These are phyloP conservation scores for Holothuria glaberrima DNA, from an alignment of 35 echinoderm and acorn worm species.

Conservation along the genomic window DNA sequence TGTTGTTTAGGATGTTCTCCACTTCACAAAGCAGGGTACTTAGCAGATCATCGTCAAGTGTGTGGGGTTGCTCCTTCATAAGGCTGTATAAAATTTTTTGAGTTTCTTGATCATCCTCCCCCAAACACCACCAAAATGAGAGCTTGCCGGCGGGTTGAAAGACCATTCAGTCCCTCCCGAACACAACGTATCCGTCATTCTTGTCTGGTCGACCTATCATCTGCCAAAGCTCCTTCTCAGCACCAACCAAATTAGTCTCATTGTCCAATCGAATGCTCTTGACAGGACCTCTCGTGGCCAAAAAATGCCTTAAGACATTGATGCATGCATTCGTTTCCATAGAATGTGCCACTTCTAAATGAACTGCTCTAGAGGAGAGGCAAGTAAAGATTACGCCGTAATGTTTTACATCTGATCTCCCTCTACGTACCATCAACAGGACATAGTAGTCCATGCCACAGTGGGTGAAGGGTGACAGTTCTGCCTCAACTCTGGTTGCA, in stretches of 20 bases:
- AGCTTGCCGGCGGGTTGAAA: constrained; percentile 61
- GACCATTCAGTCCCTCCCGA: constrained; percentile 35
- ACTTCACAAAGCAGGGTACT: constrained; percentile 1
- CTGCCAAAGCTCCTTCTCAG: constrained; percentile 57
- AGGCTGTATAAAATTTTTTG: constrained; percentile 49
- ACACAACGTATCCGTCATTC: constrained; percentile 32
- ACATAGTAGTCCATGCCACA: constrained; percentile 73
- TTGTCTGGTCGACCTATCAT: constrained; percentile 46
- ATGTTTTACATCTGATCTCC: constrained; percentile 59
- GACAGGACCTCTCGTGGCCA: constrained; percentile 55
- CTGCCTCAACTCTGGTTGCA: constrained; percentile 36
- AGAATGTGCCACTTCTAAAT: constrained; percentile 56
- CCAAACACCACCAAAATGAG: constrained; percentile 61
- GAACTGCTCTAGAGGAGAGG: constrained; percentile 51
- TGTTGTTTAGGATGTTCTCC: constrained; percentile 21
- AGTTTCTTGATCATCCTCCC: constrained; percentile 38
- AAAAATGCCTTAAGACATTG: constrained; percentile 23
- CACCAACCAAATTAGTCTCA: constrained; percentile 68
- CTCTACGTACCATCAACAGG: constrained; percentile 57
- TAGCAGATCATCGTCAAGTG: constrained; percentile 17
- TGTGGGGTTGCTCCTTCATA: neutral
- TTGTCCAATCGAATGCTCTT: constrained; percentile 60
- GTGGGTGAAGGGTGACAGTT: constrained; percentile 54
- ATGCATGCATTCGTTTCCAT: constrained; percentile 63
- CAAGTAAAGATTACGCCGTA: constrained; percentile 82